phyloP scores from a whole-genome alignment of 1,140 invertebrate genomes.

The Potamilus streckersoni region DNA sequence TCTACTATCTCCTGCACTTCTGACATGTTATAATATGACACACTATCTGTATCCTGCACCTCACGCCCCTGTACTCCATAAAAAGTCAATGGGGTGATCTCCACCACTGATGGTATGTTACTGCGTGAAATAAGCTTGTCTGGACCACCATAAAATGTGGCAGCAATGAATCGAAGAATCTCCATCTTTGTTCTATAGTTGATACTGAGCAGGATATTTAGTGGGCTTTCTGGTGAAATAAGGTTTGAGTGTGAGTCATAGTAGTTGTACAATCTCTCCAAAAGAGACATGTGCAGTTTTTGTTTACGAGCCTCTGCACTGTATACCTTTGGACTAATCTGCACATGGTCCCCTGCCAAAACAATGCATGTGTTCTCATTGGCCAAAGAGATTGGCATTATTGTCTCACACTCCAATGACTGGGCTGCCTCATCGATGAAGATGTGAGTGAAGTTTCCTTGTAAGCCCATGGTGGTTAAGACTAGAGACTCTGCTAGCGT shows the following conservation, averaged over 20 bases:
- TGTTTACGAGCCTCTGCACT: constrained; percentile 53
- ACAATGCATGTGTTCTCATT: constrained; percentile 60
- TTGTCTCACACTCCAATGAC: constrained; percentile 55
- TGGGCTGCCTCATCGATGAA: constrained; percentile 63
- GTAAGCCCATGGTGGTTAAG: constrained; percentile 40
- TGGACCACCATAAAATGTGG: constrained; percentile 82
- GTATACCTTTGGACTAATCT: constrained; percentile 61
- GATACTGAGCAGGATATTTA: constrained; percentile 71
- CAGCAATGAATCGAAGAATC: constrained; percentile 84
- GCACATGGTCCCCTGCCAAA: constrained; percentile 59
- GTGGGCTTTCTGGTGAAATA: constrained; percentile 31
- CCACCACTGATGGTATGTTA: constrained; percentile 49
- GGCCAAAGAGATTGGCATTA: constrained; percentile 58
- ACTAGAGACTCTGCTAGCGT: constrained; percentile 80
- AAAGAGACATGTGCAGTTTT: constrained; percentile 55
- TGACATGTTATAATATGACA: constrained; percentile 84
- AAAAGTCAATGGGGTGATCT: constrained; percentile 78
- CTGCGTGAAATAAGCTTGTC: constrained; percentile 49
- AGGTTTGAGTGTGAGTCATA: constrained; percentile 50
- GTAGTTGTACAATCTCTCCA: constrained; percentile 56
- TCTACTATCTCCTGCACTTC: constrained; percentile 85
- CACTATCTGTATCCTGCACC: constrained; percentile 79
- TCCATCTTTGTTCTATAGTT: constrained; percentile 88
- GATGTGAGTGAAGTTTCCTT: constrained; percentile 59
- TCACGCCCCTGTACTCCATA: constrained; percentile 83